Evolutionary conservation across 2,113 vertebrate species (phyloP).

Genomic region (Crotalus horridus): DNA sequence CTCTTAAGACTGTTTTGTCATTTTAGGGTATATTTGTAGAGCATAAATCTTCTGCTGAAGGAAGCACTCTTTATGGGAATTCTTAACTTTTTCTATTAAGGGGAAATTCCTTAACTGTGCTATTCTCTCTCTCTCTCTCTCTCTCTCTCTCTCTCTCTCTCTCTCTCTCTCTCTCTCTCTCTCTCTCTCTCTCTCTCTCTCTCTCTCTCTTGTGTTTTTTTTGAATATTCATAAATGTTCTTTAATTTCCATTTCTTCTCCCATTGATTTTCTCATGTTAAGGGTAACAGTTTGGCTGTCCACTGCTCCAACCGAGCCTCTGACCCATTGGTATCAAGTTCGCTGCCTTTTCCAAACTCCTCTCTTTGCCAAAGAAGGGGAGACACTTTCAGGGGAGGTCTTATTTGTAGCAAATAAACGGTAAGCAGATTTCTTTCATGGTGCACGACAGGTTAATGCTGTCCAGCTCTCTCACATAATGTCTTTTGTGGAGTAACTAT

Average conservation of each 20-base stretch:
- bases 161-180: too few relatives aligned
- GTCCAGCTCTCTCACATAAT: background rate
- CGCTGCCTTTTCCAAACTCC: slow-evolving; percentile 77
- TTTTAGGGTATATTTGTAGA: background rate
- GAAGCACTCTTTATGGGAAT: background rate
- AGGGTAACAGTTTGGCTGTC: slow-evolving; percentile 77
- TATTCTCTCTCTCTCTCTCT: background rate
- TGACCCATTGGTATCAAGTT: slow-evolving; percentile 81
- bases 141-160: too few relatives aligned
- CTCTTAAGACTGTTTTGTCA: background rate
- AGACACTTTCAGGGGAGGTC: slow-evolving; percentile 77
- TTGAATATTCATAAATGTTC: background rate
- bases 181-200: too few relatives aligned
- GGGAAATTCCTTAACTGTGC: background rate
- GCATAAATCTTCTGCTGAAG: background rate
- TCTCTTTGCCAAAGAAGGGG: slow-evolving; percentile 75
- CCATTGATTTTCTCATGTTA: slow-evolving; percentile 37
- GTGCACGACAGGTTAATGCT: background rate
- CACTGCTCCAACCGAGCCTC: slow-evolving; percentile 74
- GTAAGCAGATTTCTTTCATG: slow-evolving; percentile 48
- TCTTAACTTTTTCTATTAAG: background rate
- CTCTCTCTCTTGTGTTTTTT: background rate
- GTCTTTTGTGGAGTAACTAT: background rate
- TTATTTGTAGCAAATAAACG: slow-evolving; percentile 70
- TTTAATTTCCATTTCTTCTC: background rate